Percentiles rank a stretch among this genome's conserved stretches.
Evolutionary conservation across 1,140 invertebrate species (phyloP).

Genomic region (Orchestia grillus): DNA sequence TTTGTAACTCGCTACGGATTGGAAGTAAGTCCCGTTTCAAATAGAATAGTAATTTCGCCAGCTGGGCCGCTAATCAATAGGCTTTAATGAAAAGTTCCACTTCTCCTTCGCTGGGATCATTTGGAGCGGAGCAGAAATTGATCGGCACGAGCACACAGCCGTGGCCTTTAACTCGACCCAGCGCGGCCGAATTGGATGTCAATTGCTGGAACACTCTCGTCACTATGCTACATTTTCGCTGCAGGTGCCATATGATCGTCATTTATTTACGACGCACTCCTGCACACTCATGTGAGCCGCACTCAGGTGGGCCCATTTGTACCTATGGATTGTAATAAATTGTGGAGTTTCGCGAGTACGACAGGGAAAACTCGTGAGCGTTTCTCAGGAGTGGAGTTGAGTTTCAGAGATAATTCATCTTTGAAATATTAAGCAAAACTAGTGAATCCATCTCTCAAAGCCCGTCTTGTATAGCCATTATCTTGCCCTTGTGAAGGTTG

Average conservation of each 20-base stretch:
- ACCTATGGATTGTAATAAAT: not conserved
- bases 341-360: not conserved
- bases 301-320: not conserved
- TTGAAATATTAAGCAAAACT: too few species aligned
- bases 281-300: not conserved
- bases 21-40: not conserved
- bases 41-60: not conserved
- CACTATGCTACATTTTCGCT: not conserved
- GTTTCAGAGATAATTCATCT: too few species aligned
- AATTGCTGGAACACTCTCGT: not conserved
- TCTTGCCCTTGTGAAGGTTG: not conserved
- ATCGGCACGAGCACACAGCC: not conserved
- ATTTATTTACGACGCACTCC: not conserved
- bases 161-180: conserved; percentile 43
- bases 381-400: not conserved
- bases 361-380: not conserved
- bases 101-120: conserved; percentile 13
- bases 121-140: conserved; percentile 31
- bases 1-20: not conserved
- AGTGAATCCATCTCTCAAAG: not conserved
- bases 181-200: not conserved
- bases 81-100: not conserved
- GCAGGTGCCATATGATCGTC: not conserved
- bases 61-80: not conserved
- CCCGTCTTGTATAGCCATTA: not conserved